Evolutionary conservation across 2,797 vertebrate genomes (phyloP), one percentile per base, ranked within the genome.

Genomic region (Staurois parvus): DNA sequence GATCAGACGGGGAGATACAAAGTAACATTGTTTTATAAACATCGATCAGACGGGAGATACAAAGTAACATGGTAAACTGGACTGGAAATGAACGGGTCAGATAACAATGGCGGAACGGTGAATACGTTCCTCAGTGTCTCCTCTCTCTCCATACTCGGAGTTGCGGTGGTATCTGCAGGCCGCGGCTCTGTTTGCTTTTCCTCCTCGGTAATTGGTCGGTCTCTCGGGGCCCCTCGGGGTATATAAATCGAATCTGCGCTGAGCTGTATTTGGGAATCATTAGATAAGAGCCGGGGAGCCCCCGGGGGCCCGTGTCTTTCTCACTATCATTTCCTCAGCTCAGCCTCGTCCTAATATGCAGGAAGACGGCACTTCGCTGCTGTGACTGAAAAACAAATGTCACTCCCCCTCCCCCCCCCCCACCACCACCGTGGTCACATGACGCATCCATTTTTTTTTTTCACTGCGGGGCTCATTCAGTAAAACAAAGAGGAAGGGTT

Each of bases 241-340:
- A 13, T 32, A 0, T 12, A 30, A 64, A 42, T 28, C 48, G 8
- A 66, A 72, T 75, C 40, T 21, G n/a, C 10, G 12, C 8, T 29
- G 69, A 19, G 19, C 17, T 48, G 32, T 56, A 66, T 84, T 84
- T 42, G 30, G 29, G 40, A n/a, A n/a, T 84, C 66, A 77, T 84
- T 84, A 84, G 73, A 26, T 12, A 28, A 40, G 17, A 26, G 42
- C 82, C 73, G 30, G 6, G 74, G 82, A 13, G 13, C 62, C 82
- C 82, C 24, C 8, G 13, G 24, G 82, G 74, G 74, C 82, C 62
- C 29, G 72, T 26, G 21, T 59, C 37, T 37, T 0, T 15, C 48
- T 64, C 29, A 28, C 26, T 19, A 76, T 67, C 72, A 52, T 82
- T 81, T 73, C 59, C 24, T 72, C 52, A 40, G 72, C 34, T 42